Evolutionary conservation across 2,113 vertebrate genomes (phyloP).

Genomic region (Sebastes fasciatus): DNA sequence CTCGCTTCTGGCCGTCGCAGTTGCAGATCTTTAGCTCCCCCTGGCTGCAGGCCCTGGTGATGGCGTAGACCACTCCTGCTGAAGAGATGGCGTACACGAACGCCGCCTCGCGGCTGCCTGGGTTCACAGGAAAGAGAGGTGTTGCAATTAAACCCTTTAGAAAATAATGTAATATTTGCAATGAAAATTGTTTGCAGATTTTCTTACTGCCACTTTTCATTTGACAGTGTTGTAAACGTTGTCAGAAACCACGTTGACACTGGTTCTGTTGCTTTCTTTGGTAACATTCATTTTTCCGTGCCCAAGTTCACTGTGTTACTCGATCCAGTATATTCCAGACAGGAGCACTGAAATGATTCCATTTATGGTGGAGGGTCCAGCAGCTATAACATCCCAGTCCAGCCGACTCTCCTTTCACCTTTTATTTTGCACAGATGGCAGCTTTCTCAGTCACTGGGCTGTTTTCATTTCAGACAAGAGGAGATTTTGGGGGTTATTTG

Average conservation of each 20-base stretch:
- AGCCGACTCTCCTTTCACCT: slow-evolving; percentile 67
- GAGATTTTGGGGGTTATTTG: slow-evolving; percentile 78
- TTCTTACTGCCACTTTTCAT: neutral
- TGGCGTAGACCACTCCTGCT: slow-evolving; percentile 96
- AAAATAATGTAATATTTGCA: neutral
- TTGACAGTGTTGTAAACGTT: fast-evolving
- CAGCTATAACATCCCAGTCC: slow-evolving; percentile 54
- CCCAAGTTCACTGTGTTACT: neutral
- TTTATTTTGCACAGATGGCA: slow-evolving; percentile 75
- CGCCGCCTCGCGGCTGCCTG: slow-evolving; percentile 97
- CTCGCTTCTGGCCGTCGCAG: slow-evolving; percentile 92
- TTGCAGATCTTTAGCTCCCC: slow-evolving; percentile 94
- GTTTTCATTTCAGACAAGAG: slow-evolving; percentile 79
- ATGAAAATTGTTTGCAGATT: neutral
- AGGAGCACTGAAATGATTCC: slow-evolving; percentile 42
- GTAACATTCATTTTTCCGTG: neutral
- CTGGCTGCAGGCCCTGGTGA: slow-evolving; percentile 96
- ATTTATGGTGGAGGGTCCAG: slow-evolving; percentile 55
- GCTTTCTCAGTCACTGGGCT: slow-evolving; percentile 78
- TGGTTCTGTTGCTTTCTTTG: neutral
- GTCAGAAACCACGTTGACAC: neutral
- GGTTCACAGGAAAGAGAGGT: neutral
- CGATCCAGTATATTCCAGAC: slow-evolving; percentile 9
- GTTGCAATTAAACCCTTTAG: neutral
- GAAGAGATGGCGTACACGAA: slow-evolving; percentile 99